Evolutionary conservation across 2,888 invertebrate genomes (phyloP), one percentile per base, ranked within the genome.

Genomic region (Pollenia angustigena): DNA sequence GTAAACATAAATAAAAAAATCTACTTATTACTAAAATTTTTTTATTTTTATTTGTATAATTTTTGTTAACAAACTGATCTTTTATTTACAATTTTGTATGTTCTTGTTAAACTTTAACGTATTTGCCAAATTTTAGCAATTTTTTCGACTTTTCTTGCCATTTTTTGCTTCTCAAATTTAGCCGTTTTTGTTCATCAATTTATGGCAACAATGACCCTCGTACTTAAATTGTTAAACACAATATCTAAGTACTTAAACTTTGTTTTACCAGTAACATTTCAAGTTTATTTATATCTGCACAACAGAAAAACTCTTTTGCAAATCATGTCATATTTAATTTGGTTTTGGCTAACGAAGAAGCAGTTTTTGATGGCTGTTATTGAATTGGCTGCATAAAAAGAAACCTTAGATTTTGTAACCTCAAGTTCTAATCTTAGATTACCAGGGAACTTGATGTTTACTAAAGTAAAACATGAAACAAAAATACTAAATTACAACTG

Each of bases 361-460:
- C 32, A 32, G 32, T 6, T 6, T n/a, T 71, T 54, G 42, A 46
- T 18, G 52, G 32, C 10, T 44, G 62, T 69, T 71, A 46, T 81
- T 18, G 64, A 40, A 8, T 23, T n/a, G 0, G 18, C 42, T 44
- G 42, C n/a, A 46, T 0, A 23, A 42, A 48, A 81, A 48, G 81
- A 74, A 74, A 81, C 72, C 64, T 48, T 74, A 74, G 81, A 66
- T 81, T 66, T 66, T 46, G 11, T 52, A 76, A 82, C 81, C 81
- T 75, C 48, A 69, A 75, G 46, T 69, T 82, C 75, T 82, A 18
- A 46, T 32, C 52, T 82, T 46, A 16, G 10, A 60, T 82, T 82
- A 75, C 81, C 40, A 69, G 11, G 23, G 23, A 66, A 66, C 16
- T 16, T 58, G 58, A n/a, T 58, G 6, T 46, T 52, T 46, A 16